phyloP scores from a whole-genome alignment of 1,140 invertebrate species.

The Riptortus pedestris region DNA sequence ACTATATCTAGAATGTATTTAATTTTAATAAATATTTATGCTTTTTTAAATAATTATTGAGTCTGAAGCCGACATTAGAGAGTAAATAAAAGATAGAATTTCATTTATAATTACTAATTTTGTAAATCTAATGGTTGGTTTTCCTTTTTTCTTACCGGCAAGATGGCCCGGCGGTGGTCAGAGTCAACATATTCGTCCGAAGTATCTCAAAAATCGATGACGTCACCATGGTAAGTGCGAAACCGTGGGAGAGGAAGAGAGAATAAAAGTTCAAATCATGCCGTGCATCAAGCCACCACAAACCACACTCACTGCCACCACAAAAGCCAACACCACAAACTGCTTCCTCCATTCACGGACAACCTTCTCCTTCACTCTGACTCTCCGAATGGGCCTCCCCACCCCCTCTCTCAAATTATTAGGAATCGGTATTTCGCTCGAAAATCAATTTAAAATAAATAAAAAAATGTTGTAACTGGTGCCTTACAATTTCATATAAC shows the following conservation, averaged over 20 bases:
- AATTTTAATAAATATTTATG: too few relatives aligned
- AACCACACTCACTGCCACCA: background rate
- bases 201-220: constrained; percentile 98
- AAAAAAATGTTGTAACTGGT: too few relatives aligned
- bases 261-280: background rate
- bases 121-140: background rate
- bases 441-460: too few relatives aligned
- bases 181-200: constrained; percentile 93
- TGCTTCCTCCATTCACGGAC: background rate
- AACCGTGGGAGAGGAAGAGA: background rate
- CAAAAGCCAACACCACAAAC: background rate
- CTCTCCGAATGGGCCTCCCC: too few relatives aligned
- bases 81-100: too few relatives aligned
- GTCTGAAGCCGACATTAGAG: too few relatives aligned
- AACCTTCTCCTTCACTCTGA: background rate
- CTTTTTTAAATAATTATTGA: too few relatives aligned
- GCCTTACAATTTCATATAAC: too few relatives aligned
- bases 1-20: too few relatives aligned
- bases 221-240: constrained; percentile 89
- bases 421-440: too few relatives aligned
- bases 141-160: constrained; percentile 30
- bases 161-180: constrained; percentile 82
- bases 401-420: too few relatives aligned
- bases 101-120: too few relatives aligned
- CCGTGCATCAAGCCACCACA: background rate